phyloP scores from a whole-genome alignment of 2,797 vertebrate genomes.

The Cyclopterus lumpus region DNA sequence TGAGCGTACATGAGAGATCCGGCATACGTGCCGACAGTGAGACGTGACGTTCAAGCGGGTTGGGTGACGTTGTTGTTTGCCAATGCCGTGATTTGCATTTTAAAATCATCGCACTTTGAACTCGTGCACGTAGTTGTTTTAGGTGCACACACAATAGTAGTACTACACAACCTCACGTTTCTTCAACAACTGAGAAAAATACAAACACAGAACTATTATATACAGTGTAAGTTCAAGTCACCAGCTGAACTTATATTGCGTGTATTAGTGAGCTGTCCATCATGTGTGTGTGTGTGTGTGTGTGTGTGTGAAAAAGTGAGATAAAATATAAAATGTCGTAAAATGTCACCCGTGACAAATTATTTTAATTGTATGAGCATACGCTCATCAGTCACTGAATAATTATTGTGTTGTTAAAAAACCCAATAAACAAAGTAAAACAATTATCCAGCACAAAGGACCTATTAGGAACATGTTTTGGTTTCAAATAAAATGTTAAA shows the following conservation, averaged over 20 bases:
- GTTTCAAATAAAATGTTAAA: not conserved
- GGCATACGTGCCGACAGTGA: not conserved
- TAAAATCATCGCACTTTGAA: not conserved
- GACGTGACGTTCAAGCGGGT: conserved; percentile 7
- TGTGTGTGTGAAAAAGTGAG: too few relatives aligned
- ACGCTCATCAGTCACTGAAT: not conserved
- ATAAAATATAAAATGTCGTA: not conserved
- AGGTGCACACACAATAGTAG: not conserved
- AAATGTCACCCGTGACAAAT: not conserved
- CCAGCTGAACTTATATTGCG: not conserved
- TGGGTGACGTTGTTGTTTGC: not conserved
- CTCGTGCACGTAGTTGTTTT: not conserved
- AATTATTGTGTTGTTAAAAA: not conserved
- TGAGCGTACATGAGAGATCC: not conserved
- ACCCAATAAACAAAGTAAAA: not conserved
- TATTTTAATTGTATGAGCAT: not conserved
- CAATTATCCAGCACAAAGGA: not conserved
- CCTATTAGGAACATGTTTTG: not conserved
- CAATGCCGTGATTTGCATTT: not conserved
- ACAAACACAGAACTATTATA: not conserved
- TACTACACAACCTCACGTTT: not conserved
- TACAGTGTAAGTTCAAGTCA: not conserved
- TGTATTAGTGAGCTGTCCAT: conserved; percentile 1
- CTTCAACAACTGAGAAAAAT: not conserved
- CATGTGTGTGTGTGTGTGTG: too few relatives aligned